Evolutionary conservation across 2,888 invertebrate genomes (phyloP).

Genomic region (Agriotes lineatus): DNA sequence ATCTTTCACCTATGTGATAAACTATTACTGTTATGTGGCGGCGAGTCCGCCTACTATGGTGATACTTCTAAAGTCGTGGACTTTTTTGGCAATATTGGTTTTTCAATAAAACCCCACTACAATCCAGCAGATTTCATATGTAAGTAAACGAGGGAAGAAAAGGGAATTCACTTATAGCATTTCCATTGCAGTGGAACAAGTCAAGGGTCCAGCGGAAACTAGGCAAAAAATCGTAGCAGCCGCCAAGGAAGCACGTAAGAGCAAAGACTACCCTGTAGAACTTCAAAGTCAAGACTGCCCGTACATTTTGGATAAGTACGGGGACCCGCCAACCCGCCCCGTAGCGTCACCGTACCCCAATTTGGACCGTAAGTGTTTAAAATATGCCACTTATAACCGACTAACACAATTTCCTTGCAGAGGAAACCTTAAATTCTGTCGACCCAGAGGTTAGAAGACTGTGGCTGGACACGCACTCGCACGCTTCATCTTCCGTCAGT

Average conservation of each 20-base stretch:
- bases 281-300: constrained; percentile 63
- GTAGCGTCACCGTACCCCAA: constrained; percentile 60
- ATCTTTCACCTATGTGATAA: constrained; percentile 88
- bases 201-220: constrained; percentile 77
- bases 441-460: constrained; percentile 76
- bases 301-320: constrained; percentile 61
- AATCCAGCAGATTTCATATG: constrained; percentile 88
- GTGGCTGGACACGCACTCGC: constrained; percentile 79
- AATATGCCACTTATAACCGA: background rate
- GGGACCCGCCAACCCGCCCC: constrained; percentile 55
- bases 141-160: constrained; percentile 65
- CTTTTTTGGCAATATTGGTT: constrained; percentile 78
- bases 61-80: constrained; percentile 78
- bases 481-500: constrained; percentile 74
- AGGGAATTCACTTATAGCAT: background rate
- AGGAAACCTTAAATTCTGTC: constrained; percentile 65
- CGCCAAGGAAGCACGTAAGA: constrained; percentile 73
- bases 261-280: constrained; percentile 72
- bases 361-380: constrained; percentile 61
- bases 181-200: constrained; percentile 76
- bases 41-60: constrained; percentile 83
- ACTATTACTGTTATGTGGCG: constrained; percentile 77
- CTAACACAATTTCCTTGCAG: constrained; percentile 56
- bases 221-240: constrained; percentile 77
- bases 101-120: constrained; percentile 80